Conservation (phyloP, 2,797 vertebrate species). For the Garrulus glandarius region DNA sequence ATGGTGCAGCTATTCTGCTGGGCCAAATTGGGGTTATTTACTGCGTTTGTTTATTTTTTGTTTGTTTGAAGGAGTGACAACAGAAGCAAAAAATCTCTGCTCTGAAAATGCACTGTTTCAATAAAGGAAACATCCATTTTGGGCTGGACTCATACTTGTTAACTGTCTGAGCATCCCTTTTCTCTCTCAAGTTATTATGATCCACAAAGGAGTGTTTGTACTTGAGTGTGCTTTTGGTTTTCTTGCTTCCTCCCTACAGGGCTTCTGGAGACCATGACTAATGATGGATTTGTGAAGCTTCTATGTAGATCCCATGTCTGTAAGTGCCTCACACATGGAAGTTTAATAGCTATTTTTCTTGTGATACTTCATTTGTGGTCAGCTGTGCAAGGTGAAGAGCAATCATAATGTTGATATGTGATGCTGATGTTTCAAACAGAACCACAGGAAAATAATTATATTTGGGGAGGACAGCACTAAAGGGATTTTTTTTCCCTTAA, state of each 20-base stretch:
- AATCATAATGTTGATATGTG: background rate
- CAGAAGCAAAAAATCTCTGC: background rate
- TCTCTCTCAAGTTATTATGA: background rate
- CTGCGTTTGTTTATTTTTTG: background rate
- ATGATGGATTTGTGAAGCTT: background rate
- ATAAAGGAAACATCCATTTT: conserved; percentile 30
- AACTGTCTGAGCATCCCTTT: background rate
- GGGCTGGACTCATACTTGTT: background rate
- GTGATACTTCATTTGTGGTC: conserved; percentile 4
- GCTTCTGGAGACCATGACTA: background rate
- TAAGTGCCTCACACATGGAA: background rate
- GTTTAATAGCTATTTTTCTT: background rate
- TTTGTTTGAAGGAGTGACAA: background rate
- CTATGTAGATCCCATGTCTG: background rate
- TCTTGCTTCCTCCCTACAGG: background rate
- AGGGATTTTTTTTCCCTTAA: background rate
- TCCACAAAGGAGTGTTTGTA: background rate
- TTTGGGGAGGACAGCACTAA: background rate
- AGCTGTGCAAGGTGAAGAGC: background rate
- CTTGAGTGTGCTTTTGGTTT: background rate
- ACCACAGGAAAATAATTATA: background rate
- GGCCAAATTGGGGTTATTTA: conserved; percentile 56
- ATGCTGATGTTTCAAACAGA: conserved; percentile 6
- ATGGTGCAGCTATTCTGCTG: conserved; percentile 63
- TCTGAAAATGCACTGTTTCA: conserved; percentile 28